These are phyloP conservation scores for Danaus melanippus DNA, from an alignment of 1,140 invertebrate species.

Conservation along the genomic window DNA sequence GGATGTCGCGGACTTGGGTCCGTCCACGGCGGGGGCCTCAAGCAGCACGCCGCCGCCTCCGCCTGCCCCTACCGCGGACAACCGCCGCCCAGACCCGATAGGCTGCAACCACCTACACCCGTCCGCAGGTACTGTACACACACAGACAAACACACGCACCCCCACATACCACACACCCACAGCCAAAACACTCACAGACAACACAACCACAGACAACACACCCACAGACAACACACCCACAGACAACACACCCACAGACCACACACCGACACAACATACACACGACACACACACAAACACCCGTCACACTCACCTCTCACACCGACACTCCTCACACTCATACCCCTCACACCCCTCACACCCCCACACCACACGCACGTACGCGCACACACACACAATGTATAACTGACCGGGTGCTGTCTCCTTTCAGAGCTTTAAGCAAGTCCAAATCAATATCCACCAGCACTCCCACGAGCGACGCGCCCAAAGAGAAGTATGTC, in stretches of 20 bases:
- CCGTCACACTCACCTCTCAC: no score
- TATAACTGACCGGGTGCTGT: not conserved
- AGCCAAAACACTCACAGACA: no score
- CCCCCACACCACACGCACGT: no score
- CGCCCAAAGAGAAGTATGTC: slow-evolving; percentile 49
- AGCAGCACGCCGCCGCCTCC: slow-evolving; percentile 82
- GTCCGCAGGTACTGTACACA: slow-evolving; percentile 15
- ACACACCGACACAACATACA: no score
- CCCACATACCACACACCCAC: not conserved
- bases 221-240: no score
- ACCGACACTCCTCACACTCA: no score
- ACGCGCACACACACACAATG: not conserved
- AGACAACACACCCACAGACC: no score
- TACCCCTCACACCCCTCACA: no score
- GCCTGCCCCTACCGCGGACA: slow-evolving; percentile 84
- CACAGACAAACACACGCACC: not conserved
- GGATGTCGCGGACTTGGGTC: slow-evolving; percentile 88
- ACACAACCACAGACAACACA: no score
- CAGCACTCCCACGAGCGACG: slow-evolving; percentile 49
- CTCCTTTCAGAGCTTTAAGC: slow-evolving; percentile 34
- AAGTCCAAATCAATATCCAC: slow-evolving; percentile 47
- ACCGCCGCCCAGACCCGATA: slow-evolving; percentile 61
- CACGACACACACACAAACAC: no score
- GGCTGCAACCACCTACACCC: slow-evolving; percentile 32
- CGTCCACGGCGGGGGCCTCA: slow-evolving; percentile 81